These are phyloP conservation scores for Palythoa grandiflora DNA, from an alignment of 92 coral and sea anemone genomes.

Conservation along the genomic window DNA sequence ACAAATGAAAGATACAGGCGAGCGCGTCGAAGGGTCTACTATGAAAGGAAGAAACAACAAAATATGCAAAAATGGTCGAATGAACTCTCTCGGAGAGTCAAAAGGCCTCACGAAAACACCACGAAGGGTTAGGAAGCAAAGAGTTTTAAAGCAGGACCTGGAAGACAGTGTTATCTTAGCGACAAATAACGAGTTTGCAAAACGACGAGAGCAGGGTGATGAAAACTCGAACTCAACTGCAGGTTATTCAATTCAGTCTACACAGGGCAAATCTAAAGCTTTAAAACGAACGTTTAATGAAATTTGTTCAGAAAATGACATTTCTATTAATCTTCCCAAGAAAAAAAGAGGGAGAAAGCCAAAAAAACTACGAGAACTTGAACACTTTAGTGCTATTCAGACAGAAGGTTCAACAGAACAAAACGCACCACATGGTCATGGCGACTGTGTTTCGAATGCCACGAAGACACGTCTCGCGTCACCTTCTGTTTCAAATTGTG, in stretches of 20 bases:
- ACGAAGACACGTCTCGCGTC: conserved; percentile 99
- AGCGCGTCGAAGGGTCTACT: conserved; percentile 63
- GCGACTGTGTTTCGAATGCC: conserved; percentile 95
- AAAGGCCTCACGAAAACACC: conserved; percentile 37
- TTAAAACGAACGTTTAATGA: conserved; percentile 65
- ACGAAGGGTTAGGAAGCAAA: conserved; percentile 27
- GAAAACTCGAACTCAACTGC: conserved; percentile 46
- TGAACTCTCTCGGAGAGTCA: conserved; percentile 74
- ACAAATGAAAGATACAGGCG: conserved; percentile 49
- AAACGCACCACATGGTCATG: conserved; percentile 79
- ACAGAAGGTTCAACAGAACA: conserved; percentile 40
- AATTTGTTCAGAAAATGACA: conserved; percentile 66
- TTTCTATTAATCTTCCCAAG: conserved; percentile 52
- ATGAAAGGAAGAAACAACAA: conserved; percentile 70
- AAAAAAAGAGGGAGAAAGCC: conserved; percentile 81
- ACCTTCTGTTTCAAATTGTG: conserved; percentile 83
- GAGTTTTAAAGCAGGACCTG: conserved; percentile 37
- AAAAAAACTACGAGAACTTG: conserved; percentile 50
- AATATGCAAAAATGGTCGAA: conserved; percentile 82
- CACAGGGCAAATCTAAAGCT: background rate
- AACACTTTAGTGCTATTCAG: background rate
- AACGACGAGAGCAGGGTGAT: conserved; percentile 26
- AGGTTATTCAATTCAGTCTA: conserved; percentile 32
- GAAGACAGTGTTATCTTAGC: conserved; percentile 55
- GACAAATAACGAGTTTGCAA: conserved; percentile 34